phyloP scores from a whole-genome alignment of 1,140 invertebrate genomes.

The Drosophila bifasciata region DNA sequence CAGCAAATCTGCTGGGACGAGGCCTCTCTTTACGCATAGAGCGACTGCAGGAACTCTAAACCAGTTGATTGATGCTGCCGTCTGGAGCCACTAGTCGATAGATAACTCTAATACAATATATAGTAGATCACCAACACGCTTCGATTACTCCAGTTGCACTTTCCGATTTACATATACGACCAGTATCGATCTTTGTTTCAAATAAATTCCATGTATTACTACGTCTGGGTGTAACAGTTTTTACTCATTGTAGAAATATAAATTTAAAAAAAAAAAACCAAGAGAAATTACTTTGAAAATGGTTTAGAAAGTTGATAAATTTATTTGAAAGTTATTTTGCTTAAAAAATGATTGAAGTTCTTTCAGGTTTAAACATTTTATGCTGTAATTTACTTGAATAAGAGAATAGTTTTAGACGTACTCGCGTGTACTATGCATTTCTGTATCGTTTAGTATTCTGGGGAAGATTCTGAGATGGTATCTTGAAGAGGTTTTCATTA shows the following conservation, averaged over 20 bases:
- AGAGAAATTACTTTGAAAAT: constrained; percentile 40
- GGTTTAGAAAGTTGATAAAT: constrained; percentile 59
- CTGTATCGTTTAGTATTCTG: constrained; percentile 51
- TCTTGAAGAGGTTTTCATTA: constrained; percentile 58
- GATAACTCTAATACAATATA: constrained; percentile 19
- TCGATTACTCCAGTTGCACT: constrained; percentile 38
- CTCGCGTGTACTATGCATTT: constrained; percentile 27
- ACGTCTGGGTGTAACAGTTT: not conserved
- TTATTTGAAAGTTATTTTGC: constrained; percentile 59
- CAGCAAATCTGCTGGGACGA: constrained; percentile 64
- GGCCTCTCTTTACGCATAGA: constrained; percentile 62
- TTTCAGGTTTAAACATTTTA: constrained; percentile 52
- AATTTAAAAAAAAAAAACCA: not conserved
- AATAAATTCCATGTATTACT: constrained; percentile 46
- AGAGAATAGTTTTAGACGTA: constrained; percentile 65
- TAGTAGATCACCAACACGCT: constrained; percentile 51
- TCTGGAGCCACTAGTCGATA: constrained; percentile 68
- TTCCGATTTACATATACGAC: constrained; percentile 3
- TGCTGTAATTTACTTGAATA: constrained; percentile 56
- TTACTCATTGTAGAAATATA: not conserved
- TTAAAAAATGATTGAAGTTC: constrained; percentile 77
- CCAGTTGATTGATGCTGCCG: constrained; percentile 66
- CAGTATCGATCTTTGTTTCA: constrained; percentile 10
- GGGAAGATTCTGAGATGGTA: constrained; percentile 61
- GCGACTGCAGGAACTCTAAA: constrained; percentile 50